Conservation (phyloP, 2,888 invertebrate genomes). For the Gryllus longicercus region DNA sequence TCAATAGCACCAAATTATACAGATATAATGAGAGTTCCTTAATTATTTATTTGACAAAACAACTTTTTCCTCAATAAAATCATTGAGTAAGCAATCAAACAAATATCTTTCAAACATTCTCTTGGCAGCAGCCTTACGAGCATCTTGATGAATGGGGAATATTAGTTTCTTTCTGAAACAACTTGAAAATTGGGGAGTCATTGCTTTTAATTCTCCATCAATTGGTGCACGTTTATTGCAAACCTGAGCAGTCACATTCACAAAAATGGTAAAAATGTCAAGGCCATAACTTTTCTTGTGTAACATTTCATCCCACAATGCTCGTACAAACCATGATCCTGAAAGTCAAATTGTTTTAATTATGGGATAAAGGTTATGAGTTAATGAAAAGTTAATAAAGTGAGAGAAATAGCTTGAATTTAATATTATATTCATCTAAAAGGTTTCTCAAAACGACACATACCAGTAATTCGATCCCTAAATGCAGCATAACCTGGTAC, state of each 20-base stretch:
- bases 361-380: too few relatives aligned
- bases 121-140: constrained; percentile 24
- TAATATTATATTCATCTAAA: neutral
- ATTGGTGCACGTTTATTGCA: neutral
- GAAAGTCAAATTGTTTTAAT: neutral
- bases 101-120: constrained; percentile 26
- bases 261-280: constrained; percentile 25
- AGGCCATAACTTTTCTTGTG: neutral
- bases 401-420: neutral
- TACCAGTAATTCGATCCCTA: constrained; percentile 32
- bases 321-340: constrained; percentile 34
- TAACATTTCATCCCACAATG: constrained; percentile 30
- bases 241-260: constrained; percentile 26
- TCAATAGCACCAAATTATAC: too few relatives aligned
- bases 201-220: constrained; percentile 23
- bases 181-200: constrained; percentile 26
- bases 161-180: constrained; percentile 24
- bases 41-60: too few relatives aligned
- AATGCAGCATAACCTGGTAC: constrained; percentile 35
- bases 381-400: neutral
- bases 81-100: constrained; percentile 1
- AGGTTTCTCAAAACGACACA: neutral
- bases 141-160: constrained; percentile 24
- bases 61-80: constrained; percentile 12
- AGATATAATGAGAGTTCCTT: too few relatives aligned